A percentile compares a stretch with the other conserved stretches of the same genome.
Conservation (phyloP, 1,140 invertebrate species). For the Drosophila oshimai region DNA sequence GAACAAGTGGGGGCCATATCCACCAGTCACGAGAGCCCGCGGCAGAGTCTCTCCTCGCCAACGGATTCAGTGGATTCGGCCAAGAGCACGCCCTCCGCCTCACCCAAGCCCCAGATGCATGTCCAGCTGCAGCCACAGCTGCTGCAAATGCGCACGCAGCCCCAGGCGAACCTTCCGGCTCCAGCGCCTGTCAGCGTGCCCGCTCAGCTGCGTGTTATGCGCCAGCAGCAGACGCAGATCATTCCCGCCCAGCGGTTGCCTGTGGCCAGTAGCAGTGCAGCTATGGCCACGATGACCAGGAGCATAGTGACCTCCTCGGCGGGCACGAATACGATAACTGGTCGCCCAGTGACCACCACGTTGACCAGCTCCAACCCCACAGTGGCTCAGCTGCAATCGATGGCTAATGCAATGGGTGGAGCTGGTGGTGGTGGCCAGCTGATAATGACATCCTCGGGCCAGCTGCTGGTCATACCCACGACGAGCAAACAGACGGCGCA, state of each 20-base stretch:
- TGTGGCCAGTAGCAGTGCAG: slow-evolving; percentile 33
- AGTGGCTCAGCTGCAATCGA: slow-evolving; percentile 55
- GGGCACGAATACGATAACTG: slow-evolving; percentile 27
- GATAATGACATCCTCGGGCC: slow-evolving; percentile 81
- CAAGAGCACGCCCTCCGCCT: slow-evolving; percentile 50
- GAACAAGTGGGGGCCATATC: slow-evolving; percentile 81
- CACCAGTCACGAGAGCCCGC: slow-evolving; percentile 79
- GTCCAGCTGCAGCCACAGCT: slow-evolving; percentile 25
- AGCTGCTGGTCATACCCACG: slow-evolving; percentile 84
- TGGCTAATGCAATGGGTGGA: slow-evolving; percentile 21
- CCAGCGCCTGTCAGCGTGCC: slow-evolving; percentile 89
- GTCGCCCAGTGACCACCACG: slow-evolving; percentile 37
- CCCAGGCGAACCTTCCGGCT: slow-evolving; percentile 70
- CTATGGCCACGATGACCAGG: slow-evolving; percentile 41
- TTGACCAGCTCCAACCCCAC: slow-evolving; percentile 23
- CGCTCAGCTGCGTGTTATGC: slow-evolving; percentile 81
- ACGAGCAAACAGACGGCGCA: slow-evolving; percentile 57
- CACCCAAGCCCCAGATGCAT: slow-evolving; percentile 48
- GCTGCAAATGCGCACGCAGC: slow-evolving; percentile 34
- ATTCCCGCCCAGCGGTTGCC: slow-evolving; percentile 31
- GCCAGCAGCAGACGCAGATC: slow-evolving; percentile 27
- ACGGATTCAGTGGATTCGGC: slow-evolving; percentile 67
- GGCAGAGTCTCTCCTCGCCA: slow-evolving; percentile 66
- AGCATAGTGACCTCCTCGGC: slow-evolving; percentile 60
- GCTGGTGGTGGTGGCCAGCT: slow-evolving; percentile 62